Percentiles rank a stretch among this genome's conserved stretches.
These are phyloP conservation scores for Oreochromis niloticus DNA, from an alignment of 2,113 vertebrate genomes.

Conservation along the genomic window DNA sequence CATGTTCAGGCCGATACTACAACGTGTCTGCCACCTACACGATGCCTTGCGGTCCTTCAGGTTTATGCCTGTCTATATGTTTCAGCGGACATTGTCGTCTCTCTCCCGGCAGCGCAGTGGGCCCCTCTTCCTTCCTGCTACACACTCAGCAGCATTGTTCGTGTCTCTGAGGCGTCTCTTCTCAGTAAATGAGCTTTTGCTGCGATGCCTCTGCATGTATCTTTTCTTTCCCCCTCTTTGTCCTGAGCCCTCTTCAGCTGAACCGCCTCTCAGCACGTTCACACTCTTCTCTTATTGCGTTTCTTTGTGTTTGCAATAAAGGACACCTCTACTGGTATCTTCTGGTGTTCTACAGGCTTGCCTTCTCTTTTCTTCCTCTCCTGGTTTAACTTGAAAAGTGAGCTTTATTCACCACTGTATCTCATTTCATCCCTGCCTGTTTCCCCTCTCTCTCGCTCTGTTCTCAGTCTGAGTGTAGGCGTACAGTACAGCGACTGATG, in stretches of 20 bases:
- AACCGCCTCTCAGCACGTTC: neutral
- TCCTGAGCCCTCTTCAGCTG: neutral
- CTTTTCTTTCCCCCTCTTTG: neutral
- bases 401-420: neutral
- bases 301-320: neutral
- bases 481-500: conserved; percentile 13
- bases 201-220: neutral
- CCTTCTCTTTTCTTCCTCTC: neutral
- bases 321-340: neutral
- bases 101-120: neutral
- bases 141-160: neutral
- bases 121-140: neutral
- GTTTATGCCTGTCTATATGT: neutral
- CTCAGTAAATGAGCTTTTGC: neutral
- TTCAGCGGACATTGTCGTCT: neutral
- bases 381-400: neutral
- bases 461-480: conserved; percentile 23
- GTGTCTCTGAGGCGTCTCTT: neutral
- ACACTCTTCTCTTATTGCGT: neutral
- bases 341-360: neutral
- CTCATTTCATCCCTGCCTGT: neutral
- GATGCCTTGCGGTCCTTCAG: neutral
- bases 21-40: neutral
- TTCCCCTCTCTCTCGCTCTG: neutral
- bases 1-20: neutral